Evolutionary conservation across 2,113 vertebrate species (phyloP).

Genomic region (Climacteris rufus): DNA sequence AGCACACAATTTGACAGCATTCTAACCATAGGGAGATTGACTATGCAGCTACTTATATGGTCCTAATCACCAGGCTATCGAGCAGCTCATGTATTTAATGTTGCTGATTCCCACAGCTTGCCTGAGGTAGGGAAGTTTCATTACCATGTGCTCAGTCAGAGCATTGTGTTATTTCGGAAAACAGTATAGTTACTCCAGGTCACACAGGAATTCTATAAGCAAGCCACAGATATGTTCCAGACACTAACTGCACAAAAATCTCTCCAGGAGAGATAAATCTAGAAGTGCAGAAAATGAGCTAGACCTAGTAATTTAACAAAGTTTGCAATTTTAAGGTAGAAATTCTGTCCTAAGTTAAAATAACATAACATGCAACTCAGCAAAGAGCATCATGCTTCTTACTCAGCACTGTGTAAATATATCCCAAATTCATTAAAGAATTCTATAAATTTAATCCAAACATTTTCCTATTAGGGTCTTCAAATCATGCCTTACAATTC

Average conservation of each 20-base stretch:
- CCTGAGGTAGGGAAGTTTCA: not conserved
- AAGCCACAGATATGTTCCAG: not conserved
- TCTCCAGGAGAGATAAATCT: not conserved
- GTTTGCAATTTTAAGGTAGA: not conserved
- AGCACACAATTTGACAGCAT: not conserved
- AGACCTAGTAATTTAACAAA: not conserved
- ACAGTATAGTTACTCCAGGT: not conserved
- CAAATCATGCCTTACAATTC: not conserved
- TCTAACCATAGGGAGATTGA: not conserved
- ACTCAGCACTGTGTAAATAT: not conserved
- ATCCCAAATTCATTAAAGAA: not conserved
- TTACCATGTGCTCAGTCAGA: not conserved
- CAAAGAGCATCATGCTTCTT: not conserved
- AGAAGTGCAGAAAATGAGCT: not conserved
- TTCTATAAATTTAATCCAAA: not conserved
- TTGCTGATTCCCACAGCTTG: constrained; percentile 22
- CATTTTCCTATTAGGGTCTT: accelerated
- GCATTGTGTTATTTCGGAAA: not conserved
- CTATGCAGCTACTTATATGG: constrained; percentile 16
- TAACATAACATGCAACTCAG: not conserved
- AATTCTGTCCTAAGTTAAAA: not conserved
- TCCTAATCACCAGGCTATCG: not conserved
- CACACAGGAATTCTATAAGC: not conserved
- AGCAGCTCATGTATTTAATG: constrained; percentile 5
- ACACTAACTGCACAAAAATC: not conserved